These are phyloP conservation scores for Stenoptilia bipunctidactyla DNA, from an alignment of 2,888 invertebrate genomes.

Conservation along the genomic window DNA sequence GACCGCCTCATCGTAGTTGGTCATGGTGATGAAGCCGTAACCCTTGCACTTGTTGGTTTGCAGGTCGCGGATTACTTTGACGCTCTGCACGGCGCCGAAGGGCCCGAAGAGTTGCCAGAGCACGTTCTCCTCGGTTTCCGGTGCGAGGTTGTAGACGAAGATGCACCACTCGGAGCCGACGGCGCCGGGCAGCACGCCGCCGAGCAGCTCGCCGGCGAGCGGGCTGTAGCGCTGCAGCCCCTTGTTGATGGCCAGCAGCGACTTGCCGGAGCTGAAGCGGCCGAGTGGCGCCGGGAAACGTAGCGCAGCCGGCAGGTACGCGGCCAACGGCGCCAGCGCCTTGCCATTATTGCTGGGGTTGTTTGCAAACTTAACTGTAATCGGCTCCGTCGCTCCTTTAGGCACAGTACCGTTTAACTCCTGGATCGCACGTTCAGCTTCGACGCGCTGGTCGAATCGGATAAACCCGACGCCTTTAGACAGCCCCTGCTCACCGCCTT, in stretches of 20 bases:
- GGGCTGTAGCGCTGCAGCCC: conserved; percentile 85
- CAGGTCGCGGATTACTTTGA: conserved; percentile 92
- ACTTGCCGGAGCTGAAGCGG: conserved; percentile 88
- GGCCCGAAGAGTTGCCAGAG: conserved; percentile 97
- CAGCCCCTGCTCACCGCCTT: conserved; percentile 79
- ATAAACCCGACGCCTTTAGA: conserved; percentile 96
- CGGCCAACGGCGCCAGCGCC: conserved; percentile 85
- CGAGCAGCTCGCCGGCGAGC: conserved; percentile 85
- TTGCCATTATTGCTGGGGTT: conserved; percentile 90
- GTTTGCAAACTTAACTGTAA: conserved; percentile 95
- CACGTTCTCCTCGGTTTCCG: conserved; percentile 95
- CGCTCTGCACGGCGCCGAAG: conserved; percentile 93
- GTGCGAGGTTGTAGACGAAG: conserved; percentile 95
- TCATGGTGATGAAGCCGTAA: conserved; percentile 95
- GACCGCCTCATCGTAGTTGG: conserved; percentile 93
- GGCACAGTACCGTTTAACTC: conserved; percentile 92
- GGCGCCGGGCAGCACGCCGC: conserved; percentile 83
- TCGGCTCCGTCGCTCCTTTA: conserved; percentile 88
- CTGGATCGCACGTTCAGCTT: conserved; percentile 95
- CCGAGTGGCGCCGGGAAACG: conserved; percentile 75
- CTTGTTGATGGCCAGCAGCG: conserved; percentile 89
- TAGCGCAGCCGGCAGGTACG: conserved; percentile 84
- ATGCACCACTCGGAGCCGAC: conserved; percentile 88
- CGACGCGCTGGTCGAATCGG: conserved; percentile 91
- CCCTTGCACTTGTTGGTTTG: conserved; percentile 96